These are phyloP conservation scores for Platyrinchus mystaceus DNA, from an alignment of 2,797 vertebrate species.

Conservation along the genomic window DNA sequence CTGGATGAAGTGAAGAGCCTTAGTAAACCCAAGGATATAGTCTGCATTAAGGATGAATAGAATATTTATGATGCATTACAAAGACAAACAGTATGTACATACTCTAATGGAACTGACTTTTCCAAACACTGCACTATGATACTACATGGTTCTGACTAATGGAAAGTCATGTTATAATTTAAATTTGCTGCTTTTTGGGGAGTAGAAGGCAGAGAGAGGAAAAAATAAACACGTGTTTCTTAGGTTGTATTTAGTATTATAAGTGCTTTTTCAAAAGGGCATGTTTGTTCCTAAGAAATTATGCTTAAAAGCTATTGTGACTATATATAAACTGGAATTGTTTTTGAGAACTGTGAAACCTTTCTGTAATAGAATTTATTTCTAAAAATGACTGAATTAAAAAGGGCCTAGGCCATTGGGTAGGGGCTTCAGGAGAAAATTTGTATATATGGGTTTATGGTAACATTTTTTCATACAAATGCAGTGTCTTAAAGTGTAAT, in stretches of 20 bases:
- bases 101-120: conserved; percentile 28
- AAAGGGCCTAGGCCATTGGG: background rate
- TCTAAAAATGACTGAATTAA: conserved; percentile 8
- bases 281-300: conserved; percentile 7
- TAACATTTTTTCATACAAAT: conserved; percentile 39
- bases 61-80: background rate
- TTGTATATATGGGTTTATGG: conserved; percentile 54
- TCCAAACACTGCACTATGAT: background rate
- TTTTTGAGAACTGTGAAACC: conserved; percentile 30
- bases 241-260: background rate
- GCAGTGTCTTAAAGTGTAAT: conserved; percentile 9
- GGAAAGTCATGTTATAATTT: conserved; percentile 41
- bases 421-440: conserved; percentile 22
- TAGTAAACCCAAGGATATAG: conserved; percentile 84
- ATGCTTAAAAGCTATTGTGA: background rate
- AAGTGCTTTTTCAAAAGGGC: conserved; percentile 16
- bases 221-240: background rate
- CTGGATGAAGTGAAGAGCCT: conserved; percentile 91
- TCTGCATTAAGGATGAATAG: conserved; percentile 82
- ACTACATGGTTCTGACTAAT: background rate
- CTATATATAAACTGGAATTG: conserved; percentile 12
- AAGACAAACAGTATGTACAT: conserved; percentile 56
- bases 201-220: background rate
- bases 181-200: conserved; percentile 50
- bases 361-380: conserved; percentile 16